Conservation (phyloP, 2,888 invertebrate species). For the Aplocera efformata region DNA sequence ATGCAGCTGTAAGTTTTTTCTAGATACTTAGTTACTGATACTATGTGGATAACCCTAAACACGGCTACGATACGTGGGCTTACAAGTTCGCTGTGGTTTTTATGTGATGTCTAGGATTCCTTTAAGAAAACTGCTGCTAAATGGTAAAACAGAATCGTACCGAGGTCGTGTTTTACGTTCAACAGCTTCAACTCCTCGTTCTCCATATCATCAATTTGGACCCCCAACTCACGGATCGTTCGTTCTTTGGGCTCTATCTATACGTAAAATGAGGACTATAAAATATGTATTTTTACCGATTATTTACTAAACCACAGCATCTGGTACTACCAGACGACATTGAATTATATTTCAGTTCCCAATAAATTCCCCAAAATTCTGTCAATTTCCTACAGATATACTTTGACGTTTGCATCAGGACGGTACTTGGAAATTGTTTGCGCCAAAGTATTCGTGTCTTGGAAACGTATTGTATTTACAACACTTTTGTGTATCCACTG, state of each 20-base stretch:
- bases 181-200: conserved; percentile 86
- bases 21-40: not conserved
- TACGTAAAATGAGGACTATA: conserved; percentile 8
- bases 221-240: conserved; percentile 88
- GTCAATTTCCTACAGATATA: too few species aligned
- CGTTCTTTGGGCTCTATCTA: conserved; percentile 92
- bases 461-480: too few species aligned
- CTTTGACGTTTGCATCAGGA: too few species aligned
- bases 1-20: conserved; percentile 72
- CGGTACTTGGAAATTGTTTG: too few species aligned
- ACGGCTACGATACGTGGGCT: too few species aligned
- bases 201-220: conserved; percentile 92
- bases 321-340: not conserved
- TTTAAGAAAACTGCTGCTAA: too few species aligned
- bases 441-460: too few species aligned
- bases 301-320: not conserved
- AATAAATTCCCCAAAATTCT: too few species aligned
- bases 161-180: conserved; percentile 66
- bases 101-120: too few species aligned
- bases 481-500: too few species aligned
- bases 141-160: conserved; percentile 43
- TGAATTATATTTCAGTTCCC: too few species aligned
- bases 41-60: not conserved
- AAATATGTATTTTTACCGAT: not conserved
- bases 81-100: too few species aligned